These are phyloP conservation scores for Stenopsyche tienmushanensis DNA, from an alignment of 1,140 invertebrate genomes.

Conservation along the genomic window DNA sequence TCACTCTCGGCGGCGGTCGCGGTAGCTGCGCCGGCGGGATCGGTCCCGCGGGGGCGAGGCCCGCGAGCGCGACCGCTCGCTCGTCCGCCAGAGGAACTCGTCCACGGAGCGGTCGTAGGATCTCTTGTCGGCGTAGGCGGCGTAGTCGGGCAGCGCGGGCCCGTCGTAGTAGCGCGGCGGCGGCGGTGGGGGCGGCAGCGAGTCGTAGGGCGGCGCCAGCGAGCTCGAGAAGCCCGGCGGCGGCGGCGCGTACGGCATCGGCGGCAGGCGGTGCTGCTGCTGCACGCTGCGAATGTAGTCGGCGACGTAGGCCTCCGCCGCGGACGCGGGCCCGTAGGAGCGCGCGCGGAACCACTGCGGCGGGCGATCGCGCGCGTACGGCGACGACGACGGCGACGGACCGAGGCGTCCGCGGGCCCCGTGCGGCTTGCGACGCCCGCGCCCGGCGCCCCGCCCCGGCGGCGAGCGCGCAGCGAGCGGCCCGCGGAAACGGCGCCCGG, in stretches of 20 bases:
- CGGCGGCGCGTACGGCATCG: slow-evolving; percentile 69
- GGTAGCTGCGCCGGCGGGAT: slow-evolving; percentile 54
- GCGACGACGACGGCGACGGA: slow-evolving; percentile 56
- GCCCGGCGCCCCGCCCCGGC: slow-evolving; percentile 50
- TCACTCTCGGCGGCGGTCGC: slow-evolving; percentile 49
- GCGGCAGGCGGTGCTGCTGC: slow-evolving; percentile 73
- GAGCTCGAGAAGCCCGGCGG: slow-evolving; percentile 61
- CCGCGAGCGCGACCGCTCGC: slow-evolving; percentile 58
- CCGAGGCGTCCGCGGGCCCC: slow-evolving; percentile 52
- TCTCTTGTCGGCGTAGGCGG: slow-evolving; percentile 65
- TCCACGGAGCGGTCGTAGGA: slow-evolving; percentile 88
- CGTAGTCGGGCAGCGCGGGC: slow-evolving; percentile 58
- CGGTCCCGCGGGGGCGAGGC: slow-evolving; percentile 59
- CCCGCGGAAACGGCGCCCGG: slow-evolving; percentile 53
- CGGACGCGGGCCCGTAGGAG: slow-evolving; percentile 56
- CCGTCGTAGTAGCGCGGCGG: slow-evolving; percentile 79
- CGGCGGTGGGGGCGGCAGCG: slow-evolving; percentile 69
- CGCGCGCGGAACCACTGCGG: slow-evolving; percentile 54
- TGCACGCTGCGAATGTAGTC: slow-evolving; percentile 82
- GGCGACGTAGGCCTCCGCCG: slow-evolving; percentile 73
- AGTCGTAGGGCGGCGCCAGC: slow-evolving; percentile 64
- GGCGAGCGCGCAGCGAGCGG: slow-evolving; percentile 49
- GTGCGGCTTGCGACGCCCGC: slow-evolving; percentile 56
- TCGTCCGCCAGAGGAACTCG: slow-evolving; percentile 85
- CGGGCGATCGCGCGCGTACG: slow-evolving; percentile 46